These are phyloP conservation scores for Danaus plexippus DNA, from an alignment of 1,140 invertebrate genomes.

Conservation along the genomic window DNA sequence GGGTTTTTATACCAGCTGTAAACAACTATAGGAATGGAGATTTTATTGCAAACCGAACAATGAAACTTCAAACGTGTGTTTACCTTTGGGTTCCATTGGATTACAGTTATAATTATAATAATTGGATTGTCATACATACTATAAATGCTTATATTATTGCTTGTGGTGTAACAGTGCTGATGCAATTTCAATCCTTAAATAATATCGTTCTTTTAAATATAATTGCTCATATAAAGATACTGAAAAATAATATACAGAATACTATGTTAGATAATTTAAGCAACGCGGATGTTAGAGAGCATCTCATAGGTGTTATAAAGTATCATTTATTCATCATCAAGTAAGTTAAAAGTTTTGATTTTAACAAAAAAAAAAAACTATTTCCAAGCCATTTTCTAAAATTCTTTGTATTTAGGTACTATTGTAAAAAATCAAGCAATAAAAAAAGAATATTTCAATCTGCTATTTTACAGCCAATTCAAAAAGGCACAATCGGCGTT, in stretches of 20 bases:
- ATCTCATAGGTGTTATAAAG: conserved; percentile 28
- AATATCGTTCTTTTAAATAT: conserved; percentile 35
- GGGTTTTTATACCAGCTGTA: conserved; percentile 24
- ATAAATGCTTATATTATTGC: conserved; percentile 22
- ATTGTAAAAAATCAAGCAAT: background rate
- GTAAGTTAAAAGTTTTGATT: conserved; percentile 20
- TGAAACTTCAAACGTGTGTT: conserved; percentile 28
- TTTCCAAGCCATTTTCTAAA: background rate
- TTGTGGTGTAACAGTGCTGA: conserved; percentile 21
- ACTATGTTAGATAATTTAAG: conserved; percentile 20
- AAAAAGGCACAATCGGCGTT: conserved; percentile 32
- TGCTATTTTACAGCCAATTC: conserved; percentile 30
- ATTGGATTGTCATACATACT: conserved; percentile 27
- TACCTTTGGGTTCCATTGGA: conserved; percentile 41
- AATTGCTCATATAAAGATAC: conserved; percentile 37
- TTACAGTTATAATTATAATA: conserved; percentile 29
- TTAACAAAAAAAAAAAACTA: background rate
- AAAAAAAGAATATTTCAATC: conserved; percentile 2
- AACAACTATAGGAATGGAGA: conserved; percentile 35
- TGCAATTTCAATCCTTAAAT: conserved; percentile 28
- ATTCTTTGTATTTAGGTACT: background rate
- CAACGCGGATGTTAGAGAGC: conserved; percentile 21
- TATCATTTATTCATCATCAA: conserved; percentile 37
- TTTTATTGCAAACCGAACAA: conserved; percentile 25
- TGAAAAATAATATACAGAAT: conserved; percentile 29